Conservation (phyloP, 37 sponge, comb jelly and placozoan species). For the Geodia barretti region DNA sequence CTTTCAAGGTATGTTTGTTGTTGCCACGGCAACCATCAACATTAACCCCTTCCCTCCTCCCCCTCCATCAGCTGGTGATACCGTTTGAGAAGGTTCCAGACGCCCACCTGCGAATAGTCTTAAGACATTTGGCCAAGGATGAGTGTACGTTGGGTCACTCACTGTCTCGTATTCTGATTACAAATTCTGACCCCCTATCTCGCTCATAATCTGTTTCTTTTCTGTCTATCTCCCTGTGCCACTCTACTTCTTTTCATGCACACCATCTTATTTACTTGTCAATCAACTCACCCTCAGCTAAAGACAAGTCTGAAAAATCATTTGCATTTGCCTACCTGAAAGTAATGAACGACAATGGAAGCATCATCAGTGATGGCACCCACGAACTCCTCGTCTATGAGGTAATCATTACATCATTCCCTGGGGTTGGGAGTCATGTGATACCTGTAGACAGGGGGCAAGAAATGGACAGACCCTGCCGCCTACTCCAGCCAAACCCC, state of each 20-base stretch:
- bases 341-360: constrained; percentile 69
- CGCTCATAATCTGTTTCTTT: too few relatives aligned
- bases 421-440: background rate
- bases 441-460: constrained; percentile 29
- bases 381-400: constrained; percentile 75
- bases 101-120: constrained; percentile 65
- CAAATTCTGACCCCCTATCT: too few relatives aligned
- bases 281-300: constrained; percentile 18
- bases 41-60: background rate
- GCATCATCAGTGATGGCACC: constrained; percentile 70
- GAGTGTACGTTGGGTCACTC: constrained; percentile 37
- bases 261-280: background rate
- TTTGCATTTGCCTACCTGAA: constrained; percentile 80
- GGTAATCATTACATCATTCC: constrained; percentile 18
- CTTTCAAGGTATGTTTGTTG: constrained; percentile 48
- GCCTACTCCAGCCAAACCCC: constrained; percentile 22
- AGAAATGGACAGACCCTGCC: constrained; percentile 53
- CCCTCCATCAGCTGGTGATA: constrained; percentile 38
- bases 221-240: background rate
- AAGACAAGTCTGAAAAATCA: constrained; percentile 71
- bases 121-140: constrained; percentile 79
- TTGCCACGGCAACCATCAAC: background rate
- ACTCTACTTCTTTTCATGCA: background rate
- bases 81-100: constrained; percentile 53
- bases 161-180: too few relatives aligned